Percentiles rank a stretch among this genome's conserved stretches.
Evolutionary conservation across 2,797 vertebrate genomes (phyloP).

Genomic region (Fundulus diaphanus): DNA sequence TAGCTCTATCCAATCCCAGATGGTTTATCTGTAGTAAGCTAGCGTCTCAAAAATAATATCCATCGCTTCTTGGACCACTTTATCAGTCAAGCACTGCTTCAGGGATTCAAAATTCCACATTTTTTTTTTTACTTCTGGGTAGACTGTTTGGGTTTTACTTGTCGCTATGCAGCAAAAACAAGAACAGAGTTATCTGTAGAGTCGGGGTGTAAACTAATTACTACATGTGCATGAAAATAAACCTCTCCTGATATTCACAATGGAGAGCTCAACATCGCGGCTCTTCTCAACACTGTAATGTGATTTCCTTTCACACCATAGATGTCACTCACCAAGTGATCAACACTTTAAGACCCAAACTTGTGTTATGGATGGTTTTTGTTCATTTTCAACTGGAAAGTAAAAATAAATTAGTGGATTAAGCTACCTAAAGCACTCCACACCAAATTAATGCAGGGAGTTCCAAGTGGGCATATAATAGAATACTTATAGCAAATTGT

Average conservation of each 20-base stretch:
- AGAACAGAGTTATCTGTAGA: slow-evolving; percentile 10
- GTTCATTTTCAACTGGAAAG: neutral
- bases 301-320: neutral
- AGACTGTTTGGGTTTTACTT: slow-evolving; percentile 75
- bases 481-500: neutral
- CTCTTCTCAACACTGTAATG: neutral
- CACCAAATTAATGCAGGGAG: neutral
- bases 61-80: slow-evolving; percentile 91
- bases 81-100: slow-evolving; percentile 90
- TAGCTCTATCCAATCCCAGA: slow-evolving; percentile 85
- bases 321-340: neutral
- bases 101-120: slow-evolving; percentile 71
- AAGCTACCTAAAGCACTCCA: neutral
- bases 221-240: neutral
- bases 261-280: neutral
- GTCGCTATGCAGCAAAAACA: slow-evolving; percentile 74
- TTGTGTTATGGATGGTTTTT: neutral
- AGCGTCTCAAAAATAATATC: slow-evolving; percentile 87
- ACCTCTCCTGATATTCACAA: slow-evolving; percentile 21
- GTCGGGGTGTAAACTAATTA: neutral
- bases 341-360: neutral
- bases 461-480: neutral
- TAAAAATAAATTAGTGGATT: neutral
- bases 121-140: slow-evolving; percentile 69
- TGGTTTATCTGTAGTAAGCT: slow-evolving; percentile 88